Evolutionary conservation across 2,113 vertebrate species (phyloP).

Genomic region (Romanogobio albipinnatus): DNA sequence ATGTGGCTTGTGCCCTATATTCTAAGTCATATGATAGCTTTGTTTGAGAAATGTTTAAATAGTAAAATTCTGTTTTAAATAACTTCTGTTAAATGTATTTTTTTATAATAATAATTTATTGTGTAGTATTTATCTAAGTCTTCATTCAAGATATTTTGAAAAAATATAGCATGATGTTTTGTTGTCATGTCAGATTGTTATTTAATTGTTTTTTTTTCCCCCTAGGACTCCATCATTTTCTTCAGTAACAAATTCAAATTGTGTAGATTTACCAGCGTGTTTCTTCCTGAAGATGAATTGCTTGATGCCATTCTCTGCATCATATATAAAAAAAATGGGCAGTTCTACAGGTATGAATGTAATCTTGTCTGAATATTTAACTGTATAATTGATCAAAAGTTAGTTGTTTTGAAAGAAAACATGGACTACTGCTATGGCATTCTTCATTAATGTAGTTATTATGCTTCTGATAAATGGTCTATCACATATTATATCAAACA

Average conservation of each 20-base stretch:
- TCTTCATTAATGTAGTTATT: not conserved
- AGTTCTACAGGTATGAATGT: slow-evolving; percentile 83
- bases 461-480: not conserved
- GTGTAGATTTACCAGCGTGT: slow-evolving; percentile 94
- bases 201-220: not conserved
- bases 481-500: not conserved
- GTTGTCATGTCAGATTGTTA: not conserved
- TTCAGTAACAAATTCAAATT: slow-evolving; percentile 93
- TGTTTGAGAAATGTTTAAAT: not conserved
- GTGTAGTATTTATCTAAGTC: not conserved
- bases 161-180: not conserved
- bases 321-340: slow-evolving; percentile 92
- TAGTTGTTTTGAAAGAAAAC: not conserved
- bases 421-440: not conserved
- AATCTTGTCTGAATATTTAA: not conserved
- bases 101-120: not conserved
- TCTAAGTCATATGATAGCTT: not conserved
- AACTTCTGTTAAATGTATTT: too few species aligned
- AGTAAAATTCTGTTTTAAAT: too few species aligned
- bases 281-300: slow-evolving; percentile 96
- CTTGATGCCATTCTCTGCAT: slow-evolving; percentile 90
- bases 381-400: not conserved
- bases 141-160: not conserved
- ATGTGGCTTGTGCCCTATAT: not conserved
- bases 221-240: slow-evolving; percentile 91